These are phyloP conservation scores for Phytoseiulus persimilis DNA, from an alignment of 2,888 invertebrate genomes.

Conservation along the genomic window DNA sequence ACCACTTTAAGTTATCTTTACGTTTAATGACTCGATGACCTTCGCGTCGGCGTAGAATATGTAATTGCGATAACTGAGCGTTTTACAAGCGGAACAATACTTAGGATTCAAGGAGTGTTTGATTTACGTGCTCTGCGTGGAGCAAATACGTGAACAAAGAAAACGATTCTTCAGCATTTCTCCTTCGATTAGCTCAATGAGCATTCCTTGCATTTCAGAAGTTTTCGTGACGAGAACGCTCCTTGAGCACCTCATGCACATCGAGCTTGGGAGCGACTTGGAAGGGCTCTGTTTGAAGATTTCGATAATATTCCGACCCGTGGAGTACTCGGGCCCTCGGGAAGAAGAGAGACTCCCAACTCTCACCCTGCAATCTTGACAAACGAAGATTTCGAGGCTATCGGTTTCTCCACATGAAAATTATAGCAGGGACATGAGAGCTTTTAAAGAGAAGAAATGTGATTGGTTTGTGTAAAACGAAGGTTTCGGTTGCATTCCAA, in stretches of 20 bases:
- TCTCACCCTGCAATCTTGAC: neutral
- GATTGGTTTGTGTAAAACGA: neutral
- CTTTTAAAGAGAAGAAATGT: neutral
- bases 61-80: neutral
- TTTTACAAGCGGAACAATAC: neutral
- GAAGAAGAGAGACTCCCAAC: too few species aligned
- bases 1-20: neutral
- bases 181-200: neutral
- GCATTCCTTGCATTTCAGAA: too few species aligned
- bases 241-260: too few species aligned
- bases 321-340: too few species aligned
- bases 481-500: neutral
- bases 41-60: neutral
- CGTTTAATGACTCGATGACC: neutral
- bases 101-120: neutral
- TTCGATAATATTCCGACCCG: too few species aligned
- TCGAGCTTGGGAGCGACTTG: too few species aligned
- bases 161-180: too few species aligned
- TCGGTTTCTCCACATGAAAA: neutral
- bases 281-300: too few species aligned
- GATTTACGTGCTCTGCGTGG: neutral
- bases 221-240: too few species aligned
- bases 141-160: neutral
- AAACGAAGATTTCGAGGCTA: neutral
- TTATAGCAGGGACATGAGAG: neutral